Conservation (phyloP, 2,888 invertebrate genomes). For the Anoncus sp. region DNA sequence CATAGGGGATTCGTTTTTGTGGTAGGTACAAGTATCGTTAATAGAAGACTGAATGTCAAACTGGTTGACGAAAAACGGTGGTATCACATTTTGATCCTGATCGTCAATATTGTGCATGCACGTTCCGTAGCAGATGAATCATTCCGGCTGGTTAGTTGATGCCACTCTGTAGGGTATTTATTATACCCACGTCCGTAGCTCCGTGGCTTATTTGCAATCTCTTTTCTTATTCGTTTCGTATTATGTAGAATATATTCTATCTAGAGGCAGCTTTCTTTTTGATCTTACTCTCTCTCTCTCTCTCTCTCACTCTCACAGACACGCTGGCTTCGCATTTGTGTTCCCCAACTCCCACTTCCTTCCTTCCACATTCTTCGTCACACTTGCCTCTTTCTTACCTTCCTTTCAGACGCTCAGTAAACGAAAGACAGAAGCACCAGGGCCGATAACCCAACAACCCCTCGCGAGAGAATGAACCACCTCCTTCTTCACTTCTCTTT, state of each 20-base stretch:
- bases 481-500: constrained; percentile 30
- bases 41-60: neutral
- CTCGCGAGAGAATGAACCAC: constrained; percentile 30
- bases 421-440: constrained; percentile 39
- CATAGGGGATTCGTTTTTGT: neutral
- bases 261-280: constrained; percentile 22
- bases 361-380: constrained; percentile 33
- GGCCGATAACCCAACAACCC: constrained; percentile 58
- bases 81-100: neutral
- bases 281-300: constrained; percentile 31
- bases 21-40: neutral
- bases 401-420: constrained; percentile 25
- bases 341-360: constrained; percentile 39
- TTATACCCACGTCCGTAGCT: constrained; percentile 25
- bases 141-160: neutral
- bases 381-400: constrained; percentile 24
- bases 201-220: constrained; percentile 69
- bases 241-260: constrained; percentile 57
- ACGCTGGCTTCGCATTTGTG: constrained; percentile 23
- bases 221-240: constrained; percentile 68
- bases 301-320: constrained; percentile 16
- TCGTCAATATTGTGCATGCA: neutral
- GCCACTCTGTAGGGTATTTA: neutral
- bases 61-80: neutral
- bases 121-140: neutral